Conservation (phyloP, 2,797 vertebrate species). For the Esox lucius region DNA sequence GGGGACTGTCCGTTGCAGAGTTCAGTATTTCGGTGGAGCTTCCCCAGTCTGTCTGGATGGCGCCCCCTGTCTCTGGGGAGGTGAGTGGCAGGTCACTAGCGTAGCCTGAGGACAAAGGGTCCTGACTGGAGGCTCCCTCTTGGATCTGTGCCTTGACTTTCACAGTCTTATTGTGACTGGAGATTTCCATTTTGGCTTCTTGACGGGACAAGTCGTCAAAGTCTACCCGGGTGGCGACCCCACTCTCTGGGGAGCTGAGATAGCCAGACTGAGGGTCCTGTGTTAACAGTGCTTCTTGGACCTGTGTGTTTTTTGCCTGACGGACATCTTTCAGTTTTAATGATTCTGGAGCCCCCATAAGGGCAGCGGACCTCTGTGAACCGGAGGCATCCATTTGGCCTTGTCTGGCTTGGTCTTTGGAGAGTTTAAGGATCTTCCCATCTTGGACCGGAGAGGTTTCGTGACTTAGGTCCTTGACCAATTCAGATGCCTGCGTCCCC, state of each 20-base stretch:
- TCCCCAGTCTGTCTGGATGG: slow-evolving; percentile 74
- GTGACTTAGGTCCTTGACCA: slow-evolving; percentile 17
- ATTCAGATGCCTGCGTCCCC: not conserved
- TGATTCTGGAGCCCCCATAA: not conserved
- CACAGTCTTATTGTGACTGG: not conserved
- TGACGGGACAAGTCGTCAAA: not conserved
- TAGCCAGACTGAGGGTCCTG: slow-evolving; percentile 39
- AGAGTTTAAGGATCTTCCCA: not conserved
- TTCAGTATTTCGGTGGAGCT: slow-evolving; percentile 77
- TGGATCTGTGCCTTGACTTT: not conserved
- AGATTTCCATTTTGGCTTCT: not conserved
- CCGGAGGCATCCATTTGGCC: not conserved
- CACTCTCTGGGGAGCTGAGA: not conserved
- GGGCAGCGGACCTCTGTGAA: not conserved
- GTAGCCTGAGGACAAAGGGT: slow-evolving; percentile 66
- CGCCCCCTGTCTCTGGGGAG: slow-evolving; percentile 72
- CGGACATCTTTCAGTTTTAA: slow-evolving; percentile 19
- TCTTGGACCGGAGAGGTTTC: not conserved
- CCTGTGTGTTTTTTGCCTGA: slow-evolving; percentile 43
- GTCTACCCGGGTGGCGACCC: not conserved
- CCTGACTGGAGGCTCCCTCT: slow-evolving; percentile 18
- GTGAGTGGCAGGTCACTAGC: slow-evolving; percentile 76
- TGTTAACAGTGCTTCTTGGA: slow-evolving; percentile 41
- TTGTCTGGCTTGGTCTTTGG: not conserved
- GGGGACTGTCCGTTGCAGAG: slow-evolving; percentile 71